These are phyloP conservation scores for Epizoanthus stellaris DNA, from an alignment of 92 coral and sea anemone species.

Conservation along the genomic window DNA sequence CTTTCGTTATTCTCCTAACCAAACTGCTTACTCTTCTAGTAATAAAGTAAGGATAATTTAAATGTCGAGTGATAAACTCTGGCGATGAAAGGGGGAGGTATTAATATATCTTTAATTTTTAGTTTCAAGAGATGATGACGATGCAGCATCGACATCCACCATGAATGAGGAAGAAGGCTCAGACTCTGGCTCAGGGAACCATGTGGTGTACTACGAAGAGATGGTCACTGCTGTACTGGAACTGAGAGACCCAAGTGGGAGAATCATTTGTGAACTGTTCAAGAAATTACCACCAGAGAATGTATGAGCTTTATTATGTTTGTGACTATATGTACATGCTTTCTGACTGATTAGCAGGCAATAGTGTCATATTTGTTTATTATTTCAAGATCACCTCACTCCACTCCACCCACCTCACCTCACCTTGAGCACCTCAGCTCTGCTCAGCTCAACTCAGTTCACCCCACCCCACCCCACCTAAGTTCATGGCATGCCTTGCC, in stretches of 20 bases:
- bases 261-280: conserved; percentile 93
- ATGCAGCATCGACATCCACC: conserved; percentile 72
- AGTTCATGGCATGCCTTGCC: too few relatives aligned
- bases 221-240: conserved; percentile 91
- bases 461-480: too few relatives aligned
- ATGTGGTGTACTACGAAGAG: conserved; percentile 73
- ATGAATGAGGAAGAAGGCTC: conserved; percentile 74
- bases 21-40: too few relatives aligned
- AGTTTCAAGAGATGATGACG: conserved; percentile 74
- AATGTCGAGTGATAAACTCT: too few relatives aligned
- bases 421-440: too few relatives aligned
- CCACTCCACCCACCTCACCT: background rate
- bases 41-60: too few relatives aligned
- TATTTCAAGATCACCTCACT: too few relatives aligned
- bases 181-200: conserved; percentile 46
- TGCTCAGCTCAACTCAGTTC: too few relatives aligned
- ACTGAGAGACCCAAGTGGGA: conserved; percentile 87
- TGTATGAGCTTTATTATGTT: conserved; percentile 53
- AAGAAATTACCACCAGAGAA: conserved; percentile 89
- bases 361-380: too few relatives aligned
- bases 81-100: too few relatives aligned
- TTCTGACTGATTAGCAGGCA: background rate
- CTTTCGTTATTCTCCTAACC: too few relatives aligned
- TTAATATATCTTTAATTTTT: background rate
- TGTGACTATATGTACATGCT: background rate